phyloP scores from a whole-genome alignment of 2,113 vertebrate genomes.

The Monopterus albus region DNA sequence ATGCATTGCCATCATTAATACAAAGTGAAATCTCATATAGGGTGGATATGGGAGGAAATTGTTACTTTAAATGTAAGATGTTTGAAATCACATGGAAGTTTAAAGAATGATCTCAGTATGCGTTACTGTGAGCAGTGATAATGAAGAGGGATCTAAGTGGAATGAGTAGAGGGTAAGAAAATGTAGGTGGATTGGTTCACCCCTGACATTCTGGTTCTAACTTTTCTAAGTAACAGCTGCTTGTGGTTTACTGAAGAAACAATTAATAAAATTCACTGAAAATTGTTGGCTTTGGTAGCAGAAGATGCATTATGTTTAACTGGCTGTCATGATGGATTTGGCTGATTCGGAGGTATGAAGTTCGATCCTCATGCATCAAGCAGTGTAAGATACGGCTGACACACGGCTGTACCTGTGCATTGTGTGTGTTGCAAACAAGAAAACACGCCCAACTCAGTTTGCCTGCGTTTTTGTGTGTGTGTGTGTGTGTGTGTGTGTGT shows the following conservation, averaged over 20 bases:
- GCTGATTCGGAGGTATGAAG: not conserved
- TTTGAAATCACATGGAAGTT: too few species aligned
- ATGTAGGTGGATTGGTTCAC: conserved; percentile 3
- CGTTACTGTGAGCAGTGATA: too few species aligned
- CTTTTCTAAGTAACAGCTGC: conserved; percentile 51
- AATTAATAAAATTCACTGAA: conserved; percentile 56
- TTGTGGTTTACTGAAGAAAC: conserved; percentile 56
- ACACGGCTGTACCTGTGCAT: not conserved
- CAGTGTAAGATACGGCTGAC: not conserved
- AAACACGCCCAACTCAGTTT: not conserved
- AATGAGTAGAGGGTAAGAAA: too few species aligned
- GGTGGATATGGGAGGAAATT: too few species aligned
- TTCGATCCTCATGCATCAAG: conserved; percentile 14
- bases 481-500: too few species aligned
- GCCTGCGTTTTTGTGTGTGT: conserved; percentile 2
- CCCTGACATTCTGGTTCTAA: conserved; percentile 28
- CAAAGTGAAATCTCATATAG: too few species aligned
- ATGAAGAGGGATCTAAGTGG: too few species aligned
- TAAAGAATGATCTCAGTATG: too few species aligned
- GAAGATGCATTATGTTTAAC: conserved; percentile 40
- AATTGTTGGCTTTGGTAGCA: conserved; percentile 43
- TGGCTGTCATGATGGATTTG: conserved; percentile 33
- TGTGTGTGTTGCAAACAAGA: conserved; percentile 13
- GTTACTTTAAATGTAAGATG: too few species aligned
- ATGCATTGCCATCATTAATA: too few species aligned